These are phyloP conservation scores for Muschampia staudingeri DNA, from an alignment of 2,888 invertebrate genomes.

Conservation along the genomic window DNA sequence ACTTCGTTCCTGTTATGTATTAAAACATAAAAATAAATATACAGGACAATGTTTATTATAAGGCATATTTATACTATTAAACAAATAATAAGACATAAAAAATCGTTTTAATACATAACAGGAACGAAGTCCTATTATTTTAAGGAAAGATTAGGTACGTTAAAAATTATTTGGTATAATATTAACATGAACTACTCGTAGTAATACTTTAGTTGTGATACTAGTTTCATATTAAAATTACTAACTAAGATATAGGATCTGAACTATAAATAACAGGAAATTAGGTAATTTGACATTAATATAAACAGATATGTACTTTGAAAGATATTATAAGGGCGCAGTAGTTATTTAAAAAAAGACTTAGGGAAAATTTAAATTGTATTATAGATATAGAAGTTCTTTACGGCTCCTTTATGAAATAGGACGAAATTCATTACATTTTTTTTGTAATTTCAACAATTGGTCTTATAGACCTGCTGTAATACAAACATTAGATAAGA, in stretches of 20 bases:
- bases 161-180: constrained; percentile 43
- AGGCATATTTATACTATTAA: background rate
- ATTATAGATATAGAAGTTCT: constrained; percentile 15
- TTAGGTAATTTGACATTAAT: constrained; percentile 80
- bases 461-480: constrained; percentile 83
- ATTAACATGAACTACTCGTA: constrained; percentile 75
- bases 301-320: constrained; percentile 86
- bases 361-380: constrained; percentile 30
- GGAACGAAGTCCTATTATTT: background rate
- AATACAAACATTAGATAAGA: constrained; percentile 80
- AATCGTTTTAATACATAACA: background rate
- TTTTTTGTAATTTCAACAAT: constrained; percentile 67
- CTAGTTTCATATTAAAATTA: constrained; percentile 70
- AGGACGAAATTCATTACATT: constrained; percentile 71
- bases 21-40: background rate
- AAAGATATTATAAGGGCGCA: constrained; percentile 73
- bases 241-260: constrained; percentile 69
- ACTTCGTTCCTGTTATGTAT: too few relatives aligned
- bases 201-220: constrained; percentile 72
- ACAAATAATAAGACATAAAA: background rate
- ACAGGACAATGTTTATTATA: background rate
- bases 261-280: constrained; percentile 73
- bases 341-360: constrained; percentile 67
- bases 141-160: constrained; percentile 38
- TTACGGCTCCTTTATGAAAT: constrained; percentile 54